Conservation (phyloP, 2,888 invertebrate genomes). For the Lottia scabra region DNA sequence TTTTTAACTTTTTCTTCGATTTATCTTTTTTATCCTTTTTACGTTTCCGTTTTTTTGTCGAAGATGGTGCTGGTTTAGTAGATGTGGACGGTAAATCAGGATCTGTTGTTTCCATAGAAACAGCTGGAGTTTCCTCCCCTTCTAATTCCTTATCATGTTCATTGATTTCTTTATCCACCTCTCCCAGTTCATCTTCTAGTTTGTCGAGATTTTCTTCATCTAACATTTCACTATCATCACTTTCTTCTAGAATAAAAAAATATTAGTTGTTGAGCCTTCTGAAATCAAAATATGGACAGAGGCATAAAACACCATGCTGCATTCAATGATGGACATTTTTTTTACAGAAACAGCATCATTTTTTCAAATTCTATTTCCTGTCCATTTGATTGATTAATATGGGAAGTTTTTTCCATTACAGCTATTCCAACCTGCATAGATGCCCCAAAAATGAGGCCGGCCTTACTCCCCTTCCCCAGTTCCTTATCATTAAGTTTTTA, state of each 20-base stretch:
- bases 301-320: too few species aligned
- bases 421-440: too few species aligned
- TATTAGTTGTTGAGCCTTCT: too few species aligned
- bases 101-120: constrained; percentile 19
- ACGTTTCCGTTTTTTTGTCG: background rate
- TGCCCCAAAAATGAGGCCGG: too few species aligned
- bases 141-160: constrained; percentile 38
- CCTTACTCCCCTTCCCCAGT: too few species aligned
- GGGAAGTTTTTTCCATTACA: too few species aligned
- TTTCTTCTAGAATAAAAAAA: background rate
- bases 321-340: too few species aligned
- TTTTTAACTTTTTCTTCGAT: constrained; percentile 44
- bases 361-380: too few species aligned
- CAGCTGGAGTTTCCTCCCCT: constrained; percentile 16
- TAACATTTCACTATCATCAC: constrained; percentile 15
- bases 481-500: too few species aligned
- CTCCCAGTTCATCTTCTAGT: constrained; percentile 21
- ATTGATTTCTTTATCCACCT: constrained; percentile 31
- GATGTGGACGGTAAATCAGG: background rate
- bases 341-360: too few species aligned
- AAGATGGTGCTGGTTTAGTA: background rate
- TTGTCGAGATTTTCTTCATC: constrained; percentile 20
- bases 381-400: too few species aligned
- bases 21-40: constrained; percentile 33
- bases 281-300: too few species aligned